Conservation (phyloP, 2,113 vertebrate genomes). For the Cacatua alba region DNA sequence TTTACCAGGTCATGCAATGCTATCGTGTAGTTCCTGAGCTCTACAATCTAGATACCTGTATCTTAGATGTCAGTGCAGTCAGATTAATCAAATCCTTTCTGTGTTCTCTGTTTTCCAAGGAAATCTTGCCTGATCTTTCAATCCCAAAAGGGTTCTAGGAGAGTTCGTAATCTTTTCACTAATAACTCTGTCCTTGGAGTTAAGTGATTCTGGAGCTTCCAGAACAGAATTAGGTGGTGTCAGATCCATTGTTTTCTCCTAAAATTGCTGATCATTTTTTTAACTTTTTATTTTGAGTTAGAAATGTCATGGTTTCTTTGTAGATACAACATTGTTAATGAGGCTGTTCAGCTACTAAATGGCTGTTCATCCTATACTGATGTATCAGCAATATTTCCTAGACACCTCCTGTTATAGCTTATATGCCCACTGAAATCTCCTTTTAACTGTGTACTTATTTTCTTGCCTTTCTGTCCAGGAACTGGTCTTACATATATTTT, state of each 20-base stretch:
- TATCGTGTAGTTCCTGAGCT: neutral
- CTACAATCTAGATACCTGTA: neutral
- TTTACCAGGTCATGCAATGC: neutral
- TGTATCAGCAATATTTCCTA: neutral
- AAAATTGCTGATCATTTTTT: neutral
- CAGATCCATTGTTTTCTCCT: neutral
- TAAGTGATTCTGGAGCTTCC: neutral
- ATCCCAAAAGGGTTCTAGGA: neutral
- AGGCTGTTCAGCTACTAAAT: neutral
- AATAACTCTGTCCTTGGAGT: neutral
- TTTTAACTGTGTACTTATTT: neutral
- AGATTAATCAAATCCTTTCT: neutral
- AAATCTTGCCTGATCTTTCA: neutral
- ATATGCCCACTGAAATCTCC: neutral
- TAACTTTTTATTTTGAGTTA: neutral
- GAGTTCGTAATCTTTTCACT: neutral
- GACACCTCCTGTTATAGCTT: neutral
- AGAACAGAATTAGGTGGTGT: neutral
- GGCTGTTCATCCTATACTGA: neutral
- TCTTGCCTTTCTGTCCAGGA: neutral
- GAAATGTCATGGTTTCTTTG: neutral
- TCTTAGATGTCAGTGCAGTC: neutral
- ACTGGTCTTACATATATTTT: neutral
- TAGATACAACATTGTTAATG: neutral
- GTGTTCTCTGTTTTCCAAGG: neutral